phyloP scores from a whole-genome alignment of 2,113 vertebrate species.

The Cynocephalus volans region DNA sequence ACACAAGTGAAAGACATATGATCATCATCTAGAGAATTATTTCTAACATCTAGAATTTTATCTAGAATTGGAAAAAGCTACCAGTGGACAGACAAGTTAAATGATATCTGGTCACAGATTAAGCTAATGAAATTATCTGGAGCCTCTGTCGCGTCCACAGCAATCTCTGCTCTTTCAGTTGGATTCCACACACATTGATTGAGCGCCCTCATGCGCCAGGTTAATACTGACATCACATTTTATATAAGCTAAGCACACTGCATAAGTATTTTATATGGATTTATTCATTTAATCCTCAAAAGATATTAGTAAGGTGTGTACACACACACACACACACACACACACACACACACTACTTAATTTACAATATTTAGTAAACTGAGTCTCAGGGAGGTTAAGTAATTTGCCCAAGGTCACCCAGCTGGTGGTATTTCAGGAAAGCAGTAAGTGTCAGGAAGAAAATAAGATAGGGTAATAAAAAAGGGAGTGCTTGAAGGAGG shows the following conservation, averaged over 20 bases:
- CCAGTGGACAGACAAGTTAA: background rate
- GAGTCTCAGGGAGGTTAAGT: background rate
- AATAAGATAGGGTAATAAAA: background rate
- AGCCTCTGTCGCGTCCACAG: background rate
- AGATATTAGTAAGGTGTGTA: background rate
- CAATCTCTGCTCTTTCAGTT: background rate
- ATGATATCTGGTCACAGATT: background rate
- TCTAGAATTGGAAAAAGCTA: conserved; percentile 31
- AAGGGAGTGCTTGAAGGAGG: background rate
- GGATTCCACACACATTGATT: background rate
- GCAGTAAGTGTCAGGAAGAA: background rate
- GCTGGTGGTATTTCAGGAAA: background rate
- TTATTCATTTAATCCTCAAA: background rate
- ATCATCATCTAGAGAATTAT: background rate
- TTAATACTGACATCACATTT: background rate
- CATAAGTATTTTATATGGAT: background rate
- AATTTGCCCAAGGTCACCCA: background rate
- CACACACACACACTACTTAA: background rate
- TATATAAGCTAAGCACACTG: too few relatives aligned
- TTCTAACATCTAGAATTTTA: background rate
- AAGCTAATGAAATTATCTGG: background rate
- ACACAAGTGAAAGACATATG: background rate
- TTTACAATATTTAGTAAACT: conserved; percentile 14
- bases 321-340: background rate
- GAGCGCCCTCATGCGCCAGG: background rate